Conservation (phyloP, 2,888 invertebrate species). For the Pristionchus arcanus region DNA sequence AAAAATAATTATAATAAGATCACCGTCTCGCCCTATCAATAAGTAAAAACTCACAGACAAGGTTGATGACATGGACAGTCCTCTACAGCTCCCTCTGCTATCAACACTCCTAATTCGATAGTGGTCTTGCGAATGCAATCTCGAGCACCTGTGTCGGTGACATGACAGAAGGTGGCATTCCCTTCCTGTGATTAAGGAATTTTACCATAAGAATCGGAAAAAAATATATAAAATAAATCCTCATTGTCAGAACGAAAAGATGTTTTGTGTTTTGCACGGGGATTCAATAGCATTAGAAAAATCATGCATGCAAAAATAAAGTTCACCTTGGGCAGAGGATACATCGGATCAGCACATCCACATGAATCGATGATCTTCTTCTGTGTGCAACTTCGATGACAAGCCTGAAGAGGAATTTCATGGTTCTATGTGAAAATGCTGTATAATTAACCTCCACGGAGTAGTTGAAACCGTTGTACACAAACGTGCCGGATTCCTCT, state of each 20-base stretch:
- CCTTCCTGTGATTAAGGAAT: not conserved
- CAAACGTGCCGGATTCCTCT: conserved; percentile 69
- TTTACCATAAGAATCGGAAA: not conserved
- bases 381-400: conserved; percentile 77
- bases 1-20: too few species aligned
- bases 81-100: conserved; percentile 64
- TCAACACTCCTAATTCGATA: conserved; percentile 70
- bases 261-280: not conserved
- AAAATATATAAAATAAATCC: too few species aligned
- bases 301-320: not conserved
- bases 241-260: not conserved
- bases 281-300: not conserved
- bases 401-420: conserved; percentile 61
- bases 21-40: not conserved
- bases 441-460: conserved; percentile 69
- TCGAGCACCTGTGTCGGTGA: conserved; percentile 73
- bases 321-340: conserved; percentile 67
- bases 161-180: conserved; percentile 58
- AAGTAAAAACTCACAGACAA: conserved; percentile 69
- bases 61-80: conserved; percentile 78
- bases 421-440: not conserved
- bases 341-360: conserved; percentile 78
- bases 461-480: conserved; percentile 77
- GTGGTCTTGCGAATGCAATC: conserved; percentile 77
- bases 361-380: conserved; percentile 72